phyloP scores from a whole-genome alignment of 1,140 invertebrate genomes.

The Aphaenogaster ashmeadi region DNA sequence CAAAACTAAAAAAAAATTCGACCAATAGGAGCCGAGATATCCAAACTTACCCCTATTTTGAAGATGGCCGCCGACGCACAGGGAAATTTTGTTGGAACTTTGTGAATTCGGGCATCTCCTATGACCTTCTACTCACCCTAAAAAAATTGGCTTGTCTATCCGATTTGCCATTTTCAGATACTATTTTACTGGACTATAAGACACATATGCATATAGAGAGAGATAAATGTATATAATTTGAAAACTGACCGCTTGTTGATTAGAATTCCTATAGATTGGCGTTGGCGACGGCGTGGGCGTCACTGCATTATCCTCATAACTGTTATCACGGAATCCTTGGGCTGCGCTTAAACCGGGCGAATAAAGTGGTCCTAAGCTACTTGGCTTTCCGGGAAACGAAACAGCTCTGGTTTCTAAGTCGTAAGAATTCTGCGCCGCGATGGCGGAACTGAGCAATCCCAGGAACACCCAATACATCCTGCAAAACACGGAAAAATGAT shows the following conservation, averaged over 20 bases:
- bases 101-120: no score
- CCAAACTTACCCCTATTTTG: no score
- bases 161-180: no score
- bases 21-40: no score
- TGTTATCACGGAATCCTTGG: conserved; percentile 85
- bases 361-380: conserved; percentile 82
- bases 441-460: conserved; percentile 78
- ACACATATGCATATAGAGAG: no score
- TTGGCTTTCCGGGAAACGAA: conserved; percentile 81
- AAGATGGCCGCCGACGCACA: no score
- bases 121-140: no score
- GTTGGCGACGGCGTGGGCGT: conserved; percentile 84
- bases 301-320: conserved; percentile 86
- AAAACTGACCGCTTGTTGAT: conserved; percentile 72
- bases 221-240: background rate
- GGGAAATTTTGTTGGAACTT: no score
- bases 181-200: no score
- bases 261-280: conserved; percentile 81
- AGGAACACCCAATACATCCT: conserved; percentile 84
- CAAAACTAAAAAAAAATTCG: no score
- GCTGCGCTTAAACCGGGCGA: conserved; percentile 77
- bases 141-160: no score
- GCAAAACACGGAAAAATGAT: conserved; percentile 36
- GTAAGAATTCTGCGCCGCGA: conserved; percentile 81
- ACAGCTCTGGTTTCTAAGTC: conserved; percentile 83